Percentiles rank a stretch among this genome's conserved stretches.
Conservation (phyloP, 2,113 vertebrate genomes). For the Archilochus colubris region DNA sequence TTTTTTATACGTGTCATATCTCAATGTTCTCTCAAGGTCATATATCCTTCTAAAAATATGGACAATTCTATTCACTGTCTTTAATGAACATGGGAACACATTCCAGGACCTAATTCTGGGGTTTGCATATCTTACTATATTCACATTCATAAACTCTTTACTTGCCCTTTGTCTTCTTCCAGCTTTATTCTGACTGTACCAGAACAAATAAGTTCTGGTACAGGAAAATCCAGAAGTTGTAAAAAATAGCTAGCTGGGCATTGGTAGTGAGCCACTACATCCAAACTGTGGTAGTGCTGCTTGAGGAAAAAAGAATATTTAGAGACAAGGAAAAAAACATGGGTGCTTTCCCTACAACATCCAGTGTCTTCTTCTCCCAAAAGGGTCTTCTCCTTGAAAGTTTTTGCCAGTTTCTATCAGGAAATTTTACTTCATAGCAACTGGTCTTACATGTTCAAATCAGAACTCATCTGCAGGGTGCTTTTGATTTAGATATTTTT, state of each 20-base stretch:
- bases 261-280: background rate
- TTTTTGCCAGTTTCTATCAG: background rate
- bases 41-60: background rate
- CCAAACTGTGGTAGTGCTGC: rapidly evolving
- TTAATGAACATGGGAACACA: background rate
- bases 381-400: background rate
- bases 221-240: background rate
- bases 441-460: background rate
- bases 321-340: background rate
- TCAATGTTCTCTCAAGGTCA: background rate
- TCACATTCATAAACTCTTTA: background rate
- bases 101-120: background rate
- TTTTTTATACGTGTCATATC: background rate
- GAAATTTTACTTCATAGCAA: background rate
- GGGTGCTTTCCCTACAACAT: background rate
- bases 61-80: background rate
- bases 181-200: background rate
- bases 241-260: background rate
- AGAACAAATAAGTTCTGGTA: background rate
- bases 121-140: background rate
- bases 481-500: background rate
- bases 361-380: background rate
- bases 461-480: background rate
- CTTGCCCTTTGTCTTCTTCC: background rate
- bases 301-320: background rate